phyloP scores from a whole-genome alignment of 2,113 vertebrate genomes.

The Strix aluco region DNA sequence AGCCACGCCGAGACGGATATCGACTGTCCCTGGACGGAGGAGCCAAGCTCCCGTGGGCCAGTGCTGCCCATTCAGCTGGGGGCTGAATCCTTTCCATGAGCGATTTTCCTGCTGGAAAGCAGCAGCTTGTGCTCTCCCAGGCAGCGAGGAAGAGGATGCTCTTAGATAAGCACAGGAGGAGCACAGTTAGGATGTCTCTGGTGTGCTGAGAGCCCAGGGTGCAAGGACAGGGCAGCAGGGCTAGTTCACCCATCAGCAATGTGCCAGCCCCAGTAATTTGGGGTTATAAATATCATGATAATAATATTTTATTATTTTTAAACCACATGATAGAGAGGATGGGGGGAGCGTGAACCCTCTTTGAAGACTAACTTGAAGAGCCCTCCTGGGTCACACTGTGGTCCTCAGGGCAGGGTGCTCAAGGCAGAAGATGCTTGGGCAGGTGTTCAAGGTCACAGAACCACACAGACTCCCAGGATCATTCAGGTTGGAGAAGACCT shows the following conservation, averaged over 20 bases:
- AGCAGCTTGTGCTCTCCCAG: rapidly evolving
- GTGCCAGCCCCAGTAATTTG: neutral
- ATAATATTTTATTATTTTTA: neutral
- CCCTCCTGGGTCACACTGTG: rapidly evolving
- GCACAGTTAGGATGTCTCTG: neutral
- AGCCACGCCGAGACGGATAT: rapidly evolving
- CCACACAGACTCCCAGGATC: too few relatives aligned
- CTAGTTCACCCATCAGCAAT: neutral
- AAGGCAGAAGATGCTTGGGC: neutral
- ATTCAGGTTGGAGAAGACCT: too few relatives aligned
- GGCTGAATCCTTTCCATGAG: neutral
- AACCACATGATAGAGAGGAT: rapidly evolving
- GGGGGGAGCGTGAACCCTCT: neutral
- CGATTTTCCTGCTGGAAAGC: rapidly evolving
- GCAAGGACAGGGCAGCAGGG: neutral
- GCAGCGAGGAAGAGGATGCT: neutral
- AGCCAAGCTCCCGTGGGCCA: neutral
- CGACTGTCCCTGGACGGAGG: neutral
- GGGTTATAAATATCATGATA: neutral
- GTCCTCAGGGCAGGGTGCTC: neutral
- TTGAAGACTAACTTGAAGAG: neutral
- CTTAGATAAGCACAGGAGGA: neutral
- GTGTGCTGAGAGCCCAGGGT: neutral
- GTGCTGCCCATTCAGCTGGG: neutral
- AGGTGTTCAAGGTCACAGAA: neutral